Evolutionary conservation across 2,113 vertebrate genomes (phyloP), one percentile per base, ranked within the genome.

Genomic region (Canis aureus): DNA sequence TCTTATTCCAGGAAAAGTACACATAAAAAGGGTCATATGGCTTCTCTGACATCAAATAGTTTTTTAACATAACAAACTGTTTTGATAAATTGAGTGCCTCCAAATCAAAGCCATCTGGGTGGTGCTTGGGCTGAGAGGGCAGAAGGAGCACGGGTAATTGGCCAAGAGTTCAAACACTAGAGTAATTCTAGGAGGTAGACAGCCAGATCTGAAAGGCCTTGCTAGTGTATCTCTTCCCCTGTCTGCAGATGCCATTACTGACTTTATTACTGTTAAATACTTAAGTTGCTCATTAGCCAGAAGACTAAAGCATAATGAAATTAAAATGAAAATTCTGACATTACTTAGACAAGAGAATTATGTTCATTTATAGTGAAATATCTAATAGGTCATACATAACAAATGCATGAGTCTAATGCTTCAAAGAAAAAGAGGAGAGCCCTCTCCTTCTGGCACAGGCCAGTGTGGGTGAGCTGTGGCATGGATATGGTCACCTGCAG

Each of bases 51-150:
- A 98, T 97, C 93, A 97, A 97, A 95, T 94, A 87, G 67, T 84
- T 89, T 95, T 95, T 97, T 91, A 78, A 67, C 84, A 89, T 97
- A 97, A 97, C 96, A 97, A 97, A 97, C 97, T 89, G 86, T 96
- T 96, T 81, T 97, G 95, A 97, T 98, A 91, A 96, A 97, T 94
- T 78, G 93, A 96, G 96, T 96, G 90, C 29, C 17, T 93, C 67
- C 69, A 91, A 97, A 96, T 95, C 93, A 89, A 93, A 97, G 89
- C 94, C 97, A 94, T 29, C 95, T 94, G 96, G 93, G 78, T 64
- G 32, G 89, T 25, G n/a, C 73, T 51, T 74, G 66, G 76, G 32
- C 51, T 12, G 35, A 22, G 32, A 60, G 79, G 93, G 81, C 80
- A 78, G 27, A 60, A 67, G 55, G 86, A 62, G 35, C 69, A n/a